phyloP scores from a whole-genome alignment of 2,113 vertebrate species.

The Neolamprologus tretocephalus region DNA sequence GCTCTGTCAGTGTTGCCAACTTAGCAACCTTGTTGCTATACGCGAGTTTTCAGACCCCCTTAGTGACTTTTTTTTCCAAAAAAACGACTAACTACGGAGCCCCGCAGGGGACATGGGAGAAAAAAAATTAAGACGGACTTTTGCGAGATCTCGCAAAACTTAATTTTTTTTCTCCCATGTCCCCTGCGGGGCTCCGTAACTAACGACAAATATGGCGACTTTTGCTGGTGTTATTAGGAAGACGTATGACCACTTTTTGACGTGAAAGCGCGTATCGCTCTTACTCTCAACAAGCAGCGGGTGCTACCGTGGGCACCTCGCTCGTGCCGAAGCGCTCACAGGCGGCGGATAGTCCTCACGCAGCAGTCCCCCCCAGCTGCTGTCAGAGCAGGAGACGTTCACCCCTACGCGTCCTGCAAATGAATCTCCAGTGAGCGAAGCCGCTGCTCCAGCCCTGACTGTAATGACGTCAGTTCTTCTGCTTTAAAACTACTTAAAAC shows the following conservation, averaged over 20 bases:
- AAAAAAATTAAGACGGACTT: too few relatives aligned
- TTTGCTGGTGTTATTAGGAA: not conserved
- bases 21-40: not conserved
- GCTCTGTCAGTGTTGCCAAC: not conserved
- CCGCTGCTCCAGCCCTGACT: rapidly evolving
- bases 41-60: not conserved
- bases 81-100: not conserved
- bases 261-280: not conserved
- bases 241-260: not conserved
- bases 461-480: not conserved
- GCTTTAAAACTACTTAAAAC: not conserved
- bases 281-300: not conserved
- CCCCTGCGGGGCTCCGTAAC: too few relatives aligned
- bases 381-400: not conserved
- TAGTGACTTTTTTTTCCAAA: rapidly evolving
- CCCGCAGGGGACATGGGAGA: too few relatives aligned
- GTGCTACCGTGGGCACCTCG: not conserved
- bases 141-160: too few relatives aligned
- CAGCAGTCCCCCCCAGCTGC: not conserved
- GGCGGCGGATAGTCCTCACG: not conserved
- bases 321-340: not conserved
- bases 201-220: not conserved
- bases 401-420: not conserved
- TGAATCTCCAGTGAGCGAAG: not conserved
- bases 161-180: too few relatives aligned